These are phyloP conservation scores for Amblyraja radiata DNA, from an alignment of 2,797 vertebrate species.

Conservation along the genomic window DNA sequence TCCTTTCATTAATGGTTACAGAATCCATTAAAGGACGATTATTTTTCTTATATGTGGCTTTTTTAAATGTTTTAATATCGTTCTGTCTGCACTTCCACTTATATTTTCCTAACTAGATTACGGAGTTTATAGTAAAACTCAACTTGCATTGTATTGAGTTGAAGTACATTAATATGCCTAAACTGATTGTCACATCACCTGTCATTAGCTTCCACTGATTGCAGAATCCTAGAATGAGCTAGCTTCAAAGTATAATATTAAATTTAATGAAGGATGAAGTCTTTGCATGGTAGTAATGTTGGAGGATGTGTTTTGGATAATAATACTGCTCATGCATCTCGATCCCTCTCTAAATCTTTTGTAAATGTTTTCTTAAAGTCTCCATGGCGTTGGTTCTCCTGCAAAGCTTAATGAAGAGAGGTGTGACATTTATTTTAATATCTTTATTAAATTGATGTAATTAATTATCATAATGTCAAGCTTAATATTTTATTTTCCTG, in stretches of 20 bases:
- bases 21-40: background rate
- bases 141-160: background rate
- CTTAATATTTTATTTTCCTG: background rate
- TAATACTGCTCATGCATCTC: background rate
- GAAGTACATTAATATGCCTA: background rate
- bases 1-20: background rate
- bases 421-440: background rate
- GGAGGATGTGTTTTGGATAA: background rate
- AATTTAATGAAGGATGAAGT: constrained; percentile 17
- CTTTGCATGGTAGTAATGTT: background rate
- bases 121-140: background rate
- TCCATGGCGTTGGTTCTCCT: background rate
- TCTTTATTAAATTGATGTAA: background rate
- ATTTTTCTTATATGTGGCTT: background rate
- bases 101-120: background rate
- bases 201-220: background rate
- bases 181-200: background rate
- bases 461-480: background rate
- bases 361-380: background rate
- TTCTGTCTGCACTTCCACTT: background rate
- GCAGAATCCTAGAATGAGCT: background rate
- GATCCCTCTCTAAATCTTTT: background rate
- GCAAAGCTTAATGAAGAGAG: background rate
- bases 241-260: background rate
- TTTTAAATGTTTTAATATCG: background rate